Evolutionary conservation across 1,140 invertebrate genomes (phyloP).

Genomic region (Bombus pyrosoma): DNA sequence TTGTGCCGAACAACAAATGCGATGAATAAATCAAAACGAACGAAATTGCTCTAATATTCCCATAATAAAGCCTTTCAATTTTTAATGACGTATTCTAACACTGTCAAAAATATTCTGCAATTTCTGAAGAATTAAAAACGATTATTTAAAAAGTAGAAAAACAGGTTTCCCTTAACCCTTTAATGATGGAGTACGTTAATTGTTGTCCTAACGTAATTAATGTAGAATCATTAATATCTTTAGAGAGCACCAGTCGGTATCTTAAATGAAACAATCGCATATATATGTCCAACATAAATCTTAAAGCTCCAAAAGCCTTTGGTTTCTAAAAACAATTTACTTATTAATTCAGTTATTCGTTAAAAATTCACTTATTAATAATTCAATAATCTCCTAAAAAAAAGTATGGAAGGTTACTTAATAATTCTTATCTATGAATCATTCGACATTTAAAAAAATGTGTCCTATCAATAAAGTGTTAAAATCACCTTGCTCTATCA

Average conservation of each 20-base stretch:
- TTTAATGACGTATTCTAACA: too few relatives aligned
- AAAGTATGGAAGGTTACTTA: neutral
- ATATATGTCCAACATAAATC: too few relatives aligned
- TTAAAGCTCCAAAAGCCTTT: too few relatives aligned
- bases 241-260: too few relatives aligned
- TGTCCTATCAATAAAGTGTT: neutral
- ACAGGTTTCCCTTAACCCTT: neutral
- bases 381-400: too few relatives aligned
- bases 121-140: neutral
- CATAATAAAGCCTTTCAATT: neutral
- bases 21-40: neutral
- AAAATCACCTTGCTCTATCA: neutral
- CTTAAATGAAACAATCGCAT: too few relatives aligned
- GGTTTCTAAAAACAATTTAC: too few relatives aligned
- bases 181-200: rapidly evolving
- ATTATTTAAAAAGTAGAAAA: too few relatives aligned
- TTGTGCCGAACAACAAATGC: neutral
- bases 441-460: too few relatives aligned
- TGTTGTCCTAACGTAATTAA: neutral
- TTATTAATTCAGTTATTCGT: neutral
- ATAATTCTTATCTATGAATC: neutral
- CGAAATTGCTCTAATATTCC: neutral
- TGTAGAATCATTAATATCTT: too few relatives aligned
- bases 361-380: too few relatives aligned
- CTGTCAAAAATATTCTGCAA: neutral